Percentiles rank a stretch among this genome's conserved stretches.
Evolutionary conservation across 1,140 invertebrate species (phyloP).

Genomic region (Parapsyche elsis): DNA sequence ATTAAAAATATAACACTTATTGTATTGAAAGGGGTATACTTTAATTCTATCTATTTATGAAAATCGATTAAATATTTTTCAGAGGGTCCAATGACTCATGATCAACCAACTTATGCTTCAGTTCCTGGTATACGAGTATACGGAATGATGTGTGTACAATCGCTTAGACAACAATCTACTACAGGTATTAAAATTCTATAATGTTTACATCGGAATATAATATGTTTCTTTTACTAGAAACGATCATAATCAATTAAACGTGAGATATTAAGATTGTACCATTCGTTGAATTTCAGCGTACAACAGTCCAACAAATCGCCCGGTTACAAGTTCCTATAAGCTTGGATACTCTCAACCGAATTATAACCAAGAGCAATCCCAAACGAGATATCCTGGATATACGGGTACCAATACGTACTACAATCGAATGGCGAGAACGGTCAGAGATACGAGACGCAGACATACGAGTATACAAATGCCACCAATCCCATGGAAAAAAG

Average conservation of each 20-base stretch:
- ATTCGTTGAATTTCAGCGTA: slow-evolving; percentile 63
- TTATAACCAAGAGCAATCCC: slow-evolving; percentile 61
- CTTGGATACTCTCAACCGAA: slow-evolving; percentile 66
- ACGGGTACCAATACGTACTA: slow-evolving; percentile 60
- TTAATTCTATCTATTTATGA: neutral
- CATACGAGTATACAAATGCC: slow-evolving; percentile 62
- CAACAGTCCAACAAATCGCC: slow-evolving; percentile 58
- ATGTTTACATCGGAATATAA: neutral
- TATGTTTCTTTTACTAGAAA: too few relatives aligned
- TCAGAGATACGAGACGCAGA: slow-evolving; percentile 65
- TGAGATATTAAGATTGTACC: too few relatives aligned
- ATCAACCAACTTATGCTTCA: slow-evolving; percentile 92
- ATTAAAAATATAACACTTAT: slow-evolving; percentile 52
- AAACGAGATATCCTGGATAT: slow-evolving; percentile 64
- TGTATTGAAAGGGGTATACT: too few relatives aligned
- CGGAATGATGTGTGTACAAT: slow-evolving; percentile 90
- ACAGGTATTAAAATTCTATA: slow-evolving; percentile 35
- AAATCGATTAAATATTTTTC: slow-evolving; percentile 53
- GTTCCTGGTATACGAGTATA: slow-evolving; percentile 92
- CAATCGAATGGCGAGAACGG: slow-evolving; percentile 64
- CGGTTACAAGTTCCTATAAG: slow-evolving; percentile 65
- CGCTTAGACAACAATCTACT: slow-evolving; percentile 57
- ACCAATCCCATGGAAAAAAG: slow-evolving; percentile 79
- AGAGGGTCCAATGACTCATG: slow-evolving; percentile 94
- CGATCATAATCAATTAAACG: neutral